Evolutionary conservation across 1,140 invertebrate genomes (phyloP).

Genomic region (Palaemon carinicauda): DNA sequence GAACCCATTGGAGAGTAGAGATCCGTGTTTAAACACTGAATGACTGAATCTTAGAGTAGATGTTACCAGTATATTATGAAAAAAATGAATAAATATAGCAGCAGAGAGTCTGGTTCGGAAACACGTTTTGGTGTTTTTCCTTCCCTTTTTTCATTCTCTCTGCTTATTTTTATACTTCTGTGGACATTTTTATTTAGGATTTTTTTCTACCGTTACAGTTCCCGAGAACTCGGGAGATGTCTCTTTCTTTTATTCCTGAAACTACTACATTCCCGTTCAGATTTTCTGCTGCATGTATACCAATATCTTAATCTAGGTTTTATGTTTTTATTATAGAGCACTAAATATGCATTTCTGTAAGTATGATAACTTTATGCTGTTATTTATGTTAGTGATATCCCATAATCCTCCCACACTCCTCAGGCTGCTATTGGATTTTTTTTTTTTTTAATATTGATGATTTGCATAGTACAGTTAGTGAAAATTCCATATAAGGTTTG

Average conservation of each 20-base stretch:
- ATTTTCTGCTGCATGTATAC: slow-evolving; percentile 51
- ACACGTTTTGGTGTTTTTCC: slow-evolving; percentile 30
- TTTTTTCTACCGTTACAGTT: neutral
- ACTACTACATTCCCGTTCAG: slow-evolving; percentile 43
- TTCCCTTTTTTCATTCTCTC: slow-evolving; percentile 31
- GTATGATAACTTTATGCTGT: slow-evolving; percentile 47
- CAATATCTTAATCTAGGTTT: slow-evolving; percentile 43
- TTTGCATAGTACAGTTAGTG: neutral
- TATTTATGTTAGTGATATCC: slow-evolving; percentile 55
- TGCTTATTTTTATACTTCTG: neutral
- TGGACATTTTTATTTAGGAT: slow-evolving; percentile 3
- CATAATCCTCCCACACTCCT: slow-evolving; percentile 40
- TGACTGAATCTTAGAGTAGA: slow-evolving; percentile 39
- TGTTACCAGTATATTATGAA: slow-evolving; percentile 49
- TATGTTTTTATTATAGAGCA: slow-evolving; percentile 45
- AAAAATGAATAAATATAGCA: neutral
- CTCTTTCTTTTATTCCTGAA: neutral
- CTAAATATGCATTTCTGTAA: slow-evolving; percentile 53
- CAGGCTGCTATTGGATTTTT: slow-evolving; percentile 47
- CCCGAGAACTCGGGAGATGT: neutral
- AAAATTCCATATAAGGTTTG: neutral
- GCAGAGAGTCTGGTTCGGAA: slow-evolving; percentile 49
- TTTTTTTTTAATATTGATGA: slow-evolving; percentile 14
- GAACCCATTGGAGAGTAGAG: neutral
- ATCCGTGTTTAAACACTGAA: slow-evolving; percentile 13